Evolutionary conservation across 2,797 vertebrate species (phyloP).

Genomic region (Anguilla obscura): DNA sequence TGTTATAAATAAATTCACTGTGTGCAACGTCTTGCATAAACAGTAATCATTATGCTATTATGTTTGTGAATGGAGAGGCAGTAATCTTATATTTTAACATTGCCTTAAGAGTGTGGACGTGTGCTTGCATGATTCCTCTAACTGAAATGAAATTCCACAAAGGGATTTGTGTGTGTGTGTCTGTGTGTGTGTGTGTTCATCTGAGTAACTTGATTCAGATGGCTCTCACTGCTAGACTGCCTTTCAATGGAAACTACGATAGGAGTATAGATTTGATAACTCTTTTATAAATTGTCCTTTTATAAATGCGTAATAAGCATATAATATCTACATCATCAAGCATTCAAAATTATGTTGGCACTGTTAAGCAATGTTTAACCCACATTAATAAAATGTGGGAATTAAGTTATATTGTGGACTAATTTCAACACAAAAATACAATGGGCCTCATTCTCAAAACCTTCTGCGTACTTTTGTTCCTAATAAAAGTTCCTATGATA

Average conservation of each 20-base stretch:
- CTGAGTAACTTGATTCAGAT: not conserved
- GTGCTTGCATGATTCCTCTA: not conserved
- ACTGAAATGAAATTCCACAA: not conserved
- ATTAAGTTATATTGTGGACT: no score
- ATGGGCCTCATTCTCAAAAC: no score
- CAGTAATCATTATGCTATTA: slow-evolving; percentile 62
- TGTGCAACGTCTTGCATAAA: slow-evolving; percentile 58
- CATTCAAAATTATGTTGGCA: not conserved
- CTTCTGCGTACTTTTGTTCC: no score
- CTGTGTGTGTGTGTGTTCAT: slow-evolving; percentile 29
- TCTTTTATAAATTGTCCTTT: not conserved
- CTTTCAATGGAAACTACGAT: not conserved
- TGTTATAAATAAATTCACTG: slow-evolving; percentile 47
- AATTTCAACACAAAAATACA: no score
- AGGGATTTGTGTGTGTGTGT: slow-evolving; percentile 32
- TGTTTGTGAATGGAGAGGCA: slow-evolving; percentile 55
- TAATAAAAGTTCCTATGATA: no score
- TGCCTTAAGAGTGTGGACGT: slow-evolving; percentile 48
- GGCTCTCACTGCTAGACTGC: not conserved
- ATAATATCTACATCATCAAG: not conserved
- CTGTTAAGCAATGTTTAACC: no score
- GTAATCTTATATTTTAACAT: slow-evolving; percentile 43
- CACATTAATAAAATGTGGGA: no score
- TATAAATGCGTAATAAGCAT: not conserved
- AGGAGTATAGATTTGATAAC: not conserved